phyloP scores from a whole-genome alignment of 1,140 invertebrate genomes.

The Caerostris darwini region DNA sequence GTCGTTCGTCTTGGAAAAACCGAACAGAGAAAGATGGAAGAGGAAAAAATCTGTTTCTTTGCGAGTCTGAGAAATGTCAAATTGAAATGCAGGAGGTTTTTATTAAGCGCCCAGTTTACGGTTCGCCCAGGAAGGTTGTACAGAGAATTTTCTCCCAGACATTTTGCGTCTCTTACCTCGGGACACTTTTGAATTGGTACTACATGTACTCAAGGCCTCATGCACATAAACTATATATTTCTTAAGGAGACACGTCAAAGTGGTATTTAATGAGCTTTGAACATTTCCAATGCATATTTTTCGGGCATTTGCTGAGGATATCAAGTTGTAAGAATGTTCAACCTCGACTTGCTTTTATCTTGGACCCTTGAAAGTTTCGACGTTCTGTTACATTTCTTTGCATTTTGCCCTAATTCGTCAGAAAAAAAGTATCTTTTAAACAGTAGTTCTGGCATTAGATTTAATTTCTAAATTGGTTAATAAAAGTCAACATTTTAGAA shows the following conservation, averaged over 20 bases:
- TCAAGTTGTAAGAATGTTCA: neutral
- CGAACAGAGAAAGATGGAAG: neutral
- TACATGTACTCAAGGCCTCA: neutral
- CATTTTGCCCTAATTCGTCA: too few relatives aligned
- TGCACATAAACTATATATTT: neutral
- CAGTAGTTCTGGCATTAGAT: too few relatives aligned
- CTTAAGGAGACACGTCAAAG: neutral
- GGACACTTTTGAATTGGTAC: neutral
- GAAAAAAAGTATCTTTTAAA: too few relatives aligned
- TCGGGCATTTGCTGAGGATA: neutral
- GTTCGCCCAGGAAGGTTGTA: neutral
- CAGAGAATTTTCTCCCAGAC: constrained; percentile 9
- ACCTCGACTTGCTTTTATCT: too few relatives aligned
- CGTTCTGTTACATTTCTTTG: too few relatives aligned
- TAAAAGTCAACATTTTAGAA: too few relatives aligned
- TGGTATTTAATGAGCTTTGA: neutral
- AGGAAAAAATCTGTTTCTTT: constrained; percentile 22
- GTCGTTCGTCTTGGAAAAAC: constrained; percentile 1
- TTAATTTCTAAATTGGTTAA: too few relatives aligned
- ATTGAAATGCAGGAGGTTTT: constrained; percentile 42
- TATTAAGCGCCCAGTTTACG: constrained; percentile 41
- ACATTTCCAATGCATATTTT: constrained; percentile 27
- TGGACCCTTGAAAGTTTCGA: too few relatives aligned
- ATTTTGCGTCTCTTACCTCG: neutral
- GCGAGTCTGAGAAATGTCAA: constrained; percentile 45